Conservation (phyloP, 1,140 invertebrate genomes). For the Seison nebaliae region DNA sequence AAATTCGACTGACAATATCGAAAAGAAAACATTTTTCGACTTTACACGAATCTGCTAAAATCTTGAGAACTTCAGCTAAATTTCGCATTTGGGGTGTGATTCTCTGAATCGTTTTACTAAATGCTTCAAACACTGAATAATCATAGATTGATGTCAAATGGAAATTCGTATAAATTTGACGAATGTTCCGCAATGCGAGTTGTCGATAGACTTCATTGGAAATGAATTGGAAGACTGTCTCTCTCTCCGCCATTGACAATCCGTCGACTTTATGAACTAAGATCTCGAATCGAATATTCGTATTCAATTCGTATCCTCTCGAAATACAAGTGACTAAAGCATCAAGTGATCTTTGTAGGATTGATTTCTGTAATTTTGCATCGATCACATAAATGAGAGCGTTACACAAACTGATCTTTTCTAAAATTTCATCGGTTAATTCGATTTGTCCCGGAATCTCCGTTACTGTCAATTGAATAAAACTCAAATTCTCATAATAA, state of each 20-base stretch:
- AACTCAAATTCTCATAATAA: slow-evolving; percentile 64
- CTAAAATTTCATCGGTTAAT: slow-evolving; percentile 64
- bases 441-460: slow-evolving; percentile 97
- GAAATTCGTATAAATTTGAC: neutral
- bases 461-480: slow-evolving; percentile 98
- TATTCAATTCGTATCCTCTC: slow-evolving; percentile 80
- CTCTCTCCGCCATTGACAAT: slow-evolving; percentile 81
- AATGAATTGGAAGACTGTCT: slow-evolving; percentile 21
- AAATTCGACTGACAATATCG: slow-evolving; percentile 94
- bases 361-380: slow-evolving; percentile 68
- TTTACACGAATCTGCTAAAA: slow-evolving; percentile 51
- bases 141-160: slow-evolving; percentile 97
- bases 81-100: slow-evolving; percentile 83
- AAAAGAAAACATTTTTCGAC: slow-evolving; percentile 95
- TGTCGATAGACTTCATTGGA: slow-evolving; percentile 21
- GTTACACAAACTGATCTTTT: slow-evolving; percentile 70
- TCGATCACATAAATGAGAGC: slow-evolving; percentile 96
- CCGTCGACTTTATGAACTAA: slow-evolving; percentile 97
- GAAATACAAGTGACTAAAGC: slow-evolving; percentile 76
- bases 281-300: slow-evolving; percentile 81
- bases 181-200: neutral
- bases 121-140: slow-evolving; percentile 98
- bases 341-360: slow-evolving; percentile 89
- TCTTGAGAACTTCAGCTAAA: slow-evolving; percentile 80
- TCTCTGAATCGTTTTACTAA: slow-evolving; percentile 98